These are phyloP conservation scores for Rhinella marina DNA, from an alignment of 2,797 vertebrate genomes.

Conservation along the genomic window DNA sequence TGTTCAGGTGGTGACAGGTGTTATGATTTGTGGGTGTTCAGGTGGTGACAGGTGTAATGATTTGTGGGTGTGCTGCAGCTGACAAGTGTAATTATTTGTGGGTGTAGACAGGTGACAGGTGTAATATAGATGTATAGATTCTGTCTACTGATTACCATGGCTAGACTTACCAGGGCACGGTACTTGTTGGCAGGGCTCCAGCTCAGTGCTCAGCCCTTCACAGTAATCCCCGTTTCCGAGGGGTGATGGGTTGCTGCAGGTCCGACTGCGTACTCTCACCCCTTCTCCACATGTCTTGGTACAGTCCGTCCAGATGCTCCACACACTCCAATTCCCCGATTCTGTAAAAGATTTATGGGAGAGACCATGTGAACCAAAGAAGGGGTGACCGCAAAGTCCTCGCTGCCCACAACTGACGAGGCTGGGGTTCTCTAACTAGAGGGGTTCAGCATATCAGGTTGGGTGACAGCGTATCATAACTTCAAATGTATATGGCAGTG, in stretches of 20 bases:
- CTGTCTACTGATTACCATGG: not conserved
- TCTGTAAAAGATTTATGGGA: slow-evolving; percentile 66
- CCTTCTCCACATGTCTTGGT: slow-evolving; percentile 86
- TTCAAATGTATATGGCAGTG: not conserved
- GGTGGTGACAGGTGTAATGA: not conserved
- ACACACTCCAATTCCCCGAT: slow-evolving; percentile 79
- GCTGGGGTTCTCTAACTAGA: not conserved
- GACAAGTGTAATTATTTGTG: not conserved
- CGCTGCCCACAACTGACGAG: not conserved
- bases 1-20: not conserved
- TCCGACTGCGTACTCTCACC: slow-evolving; percentile 75
- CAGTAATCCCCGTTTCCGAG: slow-evolving; percentile 83
- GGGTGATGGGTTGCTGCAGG: slow-evolving; percentile 79
- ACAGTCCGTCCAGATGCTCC: slow-evolving; percentile 84
- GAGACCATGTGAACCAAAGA: not conserved
- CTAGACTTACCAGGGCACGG: slow-evolving; percentile 79
- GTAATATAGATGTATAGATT: not conserved
- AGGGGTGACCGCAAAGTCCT: not conserved
- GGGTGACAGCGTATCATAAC: not conserved
- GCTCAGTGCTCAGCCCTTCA: slow-evolving; percentile 79
- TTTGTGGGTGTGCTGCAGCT: not conserved
- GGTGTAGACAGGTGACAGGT: not conserved
- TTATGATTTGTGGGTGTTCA: not conserved
- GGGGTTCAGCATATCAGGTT: not conserved
- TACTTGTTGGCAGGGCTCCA: slow-evolving; percentile 74